Evolutionary conservation across 2,888 invertebrate species (phyloP).

Genomic region (Gari tellinella): DNA sequence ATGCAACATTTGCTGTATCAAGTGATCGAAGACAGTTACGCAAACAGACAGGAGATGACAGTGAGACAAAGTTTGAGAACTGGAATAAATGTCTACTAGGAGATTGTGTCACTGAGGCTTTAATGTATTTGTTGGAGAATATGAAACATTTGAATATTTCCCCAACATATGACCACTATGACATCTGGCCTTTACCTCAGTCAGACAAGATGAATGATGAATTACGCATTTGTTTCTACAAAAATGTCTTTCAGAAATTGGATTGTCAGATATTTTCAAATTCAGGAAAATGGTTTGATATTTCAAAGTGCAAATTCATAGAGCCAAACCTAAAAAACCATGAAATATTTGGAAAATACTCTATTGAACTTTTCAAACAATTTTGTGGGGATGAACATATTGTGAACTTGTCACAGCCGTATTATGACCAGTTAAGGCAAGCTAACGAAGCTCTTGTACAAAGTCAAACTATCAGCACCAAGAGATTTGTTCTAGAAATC

Average conservation of each 20-base stretch:
- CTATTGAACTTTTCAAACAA: conserved; percentile 21
- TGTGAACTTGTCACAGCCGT: conserved; percentile 26
- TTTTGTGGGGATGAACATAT: neutral
- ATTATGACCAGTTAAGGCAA: conserved; percentile 10
- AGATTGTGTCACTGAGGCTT: conserved; percentile 52
- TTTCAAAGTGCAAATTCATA: conserved; percentile 46
- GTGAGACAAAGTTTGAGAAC: conserved; percentile 29
- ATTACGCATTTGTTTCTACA: conserved; percentile 31
- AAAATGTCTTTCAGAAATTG: conserved; percentile 35
- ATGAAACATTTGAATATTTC: neutral
- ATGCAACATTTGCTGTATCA: conserved; percentile 78
- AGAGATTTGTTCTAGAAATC: conserved; percentile 41
- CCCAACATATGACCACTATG: conserved; percentile 19
- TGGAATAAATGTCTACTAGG: conserved; percentile 60
- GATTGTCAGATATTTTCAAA: no score
- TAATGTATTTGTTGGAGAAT: conserved; percentile 42
- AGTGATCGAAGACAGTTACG: conserved; percentile 73
- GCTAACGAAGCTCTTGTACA: conserved; percentile 10
- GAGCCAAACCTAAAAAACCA: conserved; percentile 23
- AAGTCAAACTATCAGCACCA: conserved; percentile 23
- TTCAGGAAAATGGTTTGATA: conserved; percentile 14
- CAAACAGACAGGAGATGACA: conserved; percentile 74
- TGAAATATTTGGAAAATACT: conserved; percentile 21
- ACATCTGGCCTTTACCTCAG: conserved; percentile 42
- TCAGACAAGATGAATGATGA: neutral